Percentiles rank a stretch among this genome's conserved stretches.
Evolutionary conservation across 1,140 invertebrate species (phyloP).

Genomic region (Drosophila subobscura): DNA sequence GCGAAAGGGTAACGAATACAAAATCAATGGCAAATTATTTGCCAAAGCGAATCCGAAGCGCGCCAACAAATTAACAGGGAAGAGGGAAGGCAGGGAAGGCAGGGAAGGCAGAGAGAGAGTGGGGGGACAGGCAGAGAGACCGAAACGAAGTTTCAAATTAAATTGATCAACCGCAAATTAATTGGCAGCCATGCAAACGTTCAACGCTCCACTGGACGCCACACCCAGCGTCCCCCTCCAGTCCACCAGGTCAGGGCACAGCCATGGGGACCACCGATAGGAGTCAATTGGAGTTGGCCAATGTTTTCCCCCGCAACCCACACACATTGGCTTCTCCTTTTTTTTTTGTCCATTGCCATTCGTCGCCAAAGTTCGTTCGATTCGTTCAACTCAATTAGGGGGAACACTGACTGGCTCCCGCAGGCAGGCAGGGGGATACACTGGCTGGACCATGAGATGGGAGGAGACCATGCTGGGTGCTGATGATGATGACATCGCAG

Average conservation of each 20-base stretch:
- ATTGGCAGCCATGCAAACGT: conserved; percentile 78
- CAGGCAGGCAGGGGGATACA: no score
- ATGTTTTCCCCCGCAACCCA: background rate
- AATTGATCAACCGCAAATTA: conserved; percentile 84
- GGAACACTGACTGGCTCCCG: background rate
- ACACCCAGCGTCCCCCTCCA: conserved; percentile 2
- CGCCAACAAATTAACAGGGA: conserved; percentile 36
- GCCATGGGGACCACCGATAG: background rate
- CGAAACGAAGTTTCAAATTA: conserved; percentile 74
- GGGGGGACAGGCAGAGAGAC: conserved; percentile 15
- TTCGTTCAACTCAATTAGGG: conserved; percentile 73
- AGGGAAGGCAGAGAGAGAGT: background rate
- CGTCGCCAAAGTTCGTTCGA: conserved; percentile 51
- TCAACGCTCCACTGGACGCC: conserved; percentile 44
- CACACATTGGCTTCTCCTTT: background rate
- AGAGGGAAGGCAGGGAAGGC: background rate
- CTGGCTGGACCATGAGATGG: no score
- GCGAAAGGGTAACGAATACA: conserved; percentile 14
- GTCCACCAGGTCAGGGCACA: background rate
- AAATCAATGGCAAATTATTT: conserved; percentile 83
- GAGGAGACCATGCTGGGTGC: background rate
- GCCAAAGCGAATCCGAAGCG: conserved; percentile 66
- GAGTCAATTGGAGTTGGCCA: conserved; percentile 40
- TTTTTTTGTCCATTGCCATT: conserved; percentile 16
- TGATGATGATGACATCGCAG: conserved; percentile 2